Base-by-base conservation (phyloP, 1,140 invertebrate species). In the Drosophila seguyi region DNA sequence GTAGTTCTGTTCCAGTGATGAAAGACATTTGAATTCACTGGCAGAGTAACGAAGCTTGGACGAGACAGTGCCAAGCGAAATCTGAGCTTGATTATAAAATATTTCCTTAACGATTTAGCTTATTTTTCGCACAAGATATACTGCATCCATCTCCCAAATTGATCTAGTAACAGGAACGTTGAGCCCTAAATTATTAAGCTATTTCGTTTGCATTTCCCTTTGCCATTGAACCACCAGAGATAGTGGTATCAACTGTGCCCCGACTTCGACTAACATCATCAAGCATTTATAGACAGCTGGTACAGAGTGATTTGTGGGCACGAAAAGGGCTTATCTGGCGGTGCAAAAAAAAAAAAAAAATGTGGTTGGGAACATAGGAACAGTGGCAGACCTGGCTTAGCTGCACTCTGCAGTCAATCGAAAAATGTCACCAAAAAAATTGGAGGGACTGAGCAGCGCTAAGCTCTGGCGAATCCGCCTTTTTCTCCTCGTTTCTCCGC, bases 331-430 rank as follows among this genome's bases (percentile, higher is more conserved):
- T 44, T 66, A 68, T 47, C 74, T 56, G 67, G 61, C 27, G 58
- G 52, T 29, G 58, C 14, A 47, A 27, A 29, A 52, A 29, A 29
- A 47, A 47, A 27, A 29, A 52, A 29, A 29, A 47, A 72, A 48
- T 60, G 42, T 59, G 57, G 63, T 20, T 53, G 27, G 42, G 25
- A 80, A 78, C 47, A 45, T 22, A 48, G 66, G 22, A 62, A 27
- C 14, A 36, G 20, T 11, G 47, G 44, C 10, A 25, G 44, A 31
- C 38, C 36, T 11, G 44, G 38, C 48, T 56, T 38, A 61, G 62
- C 42, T 87, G 79, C 83, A 83, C 52, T 63, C 73, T 61, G 75
- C 75, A 82, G 80, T 50, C 63, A 71, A 72, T 72, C 36, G 47
- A 60, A 63, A 76, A 85, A 85, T 80, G 81, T 50, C 52, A 36